Base-by-base conservation (phyloP, 2,888 invertebrate genomes). In the Congeria kusceri region DNA sequence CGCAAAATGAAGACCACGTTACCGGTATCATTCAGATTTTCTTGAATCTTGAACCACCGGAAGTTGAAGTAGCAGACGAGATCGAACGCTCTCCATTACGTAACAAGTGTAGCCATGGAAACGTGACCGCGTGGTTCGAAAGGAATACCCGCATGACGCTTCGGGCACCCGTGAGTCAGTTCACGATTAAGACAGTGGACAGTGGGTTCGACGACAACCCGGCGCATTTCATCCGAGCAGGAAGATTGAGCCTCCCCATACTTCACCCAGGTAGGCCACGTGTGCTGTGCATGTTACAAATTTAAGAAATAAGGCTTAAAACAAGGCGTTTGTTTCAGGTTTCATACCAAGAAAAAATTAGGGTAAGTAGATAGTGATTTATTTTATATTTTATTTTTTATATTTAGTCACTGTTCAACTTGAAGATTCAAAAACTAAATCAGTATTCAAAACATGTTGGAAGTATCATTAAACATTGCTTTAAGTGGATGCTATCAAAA, bases 181-280 rank as follows among this genome's bases (percentile, higher is more conserved):
- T 82, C 7, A 89, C 88, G 1, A 68, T 82, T 7, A 88, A 89
- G n/a, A 88, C 89, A 0, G 73, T 83, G 4, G 89, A 89, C 71
- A 89, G 89, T 71, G 90, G 90, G 0, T 88, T 86, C 62, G 85
- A 84, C 3, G 88, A 88, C 44, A 78, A 77, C 57, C 71, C 75
- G 13, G 25, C 78, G 18, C 47, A 64, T 32, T 74, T 49, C 59
- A 78, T 65, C 53, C 61, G 77, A 67, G 69, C 67, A 11, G 77
- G 72, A 4, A 47, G 80, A 25, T 46, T 47, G 25, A 83, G 83
- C 46, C 29, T 80, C 29, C 80, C 83, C 0, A 25, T 62, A 9
- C 56, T 80, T 11, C 20, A 61, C 44, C 59, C 76, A 23, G 75
- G 79, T 75, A 68, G 57, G 46, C 58, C 32, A 25, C n/a, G n/a